Evolutionary conservation across 2,797 vertebrate genomes (phyloP).

Genomic region (Phrynocephalus forsythii): DNA sequence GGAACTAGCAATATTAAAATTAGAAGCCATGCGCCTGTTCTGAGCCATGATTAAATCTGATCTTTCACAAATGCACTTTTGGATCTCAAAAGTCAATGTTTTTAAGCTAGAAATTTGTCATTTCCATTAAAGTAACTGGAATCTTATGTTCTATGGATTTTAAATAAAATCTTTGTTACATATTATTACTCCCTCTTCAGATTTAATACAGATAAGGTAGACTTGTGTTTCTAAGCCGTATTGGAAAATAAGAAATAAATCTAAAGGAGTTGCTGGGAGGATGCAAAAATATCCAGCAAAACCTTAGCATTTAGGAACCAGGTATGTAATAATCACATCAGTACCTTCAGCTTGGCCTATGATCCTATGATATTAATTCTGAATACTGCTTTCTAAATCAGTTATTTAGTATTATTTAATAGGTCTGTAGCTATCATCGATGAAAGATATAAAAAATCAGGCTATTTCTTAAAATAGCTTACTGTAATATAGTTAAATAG

Average conservation of each 20-base stretch:
- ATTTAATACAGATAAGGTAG: neutral
- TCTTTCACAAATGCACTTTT: neutral
- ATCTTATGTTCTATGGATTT: neutral
- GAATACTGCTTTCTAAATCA: neutral
- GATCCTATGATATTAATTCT: neutral
- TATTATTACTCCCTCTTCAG: neutral
- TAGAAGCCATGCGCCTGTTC: neutral
- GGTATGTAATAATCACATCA: too few species aligned
- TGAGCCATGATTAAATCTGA: neutral
- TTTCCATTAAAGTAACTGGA: neutral
- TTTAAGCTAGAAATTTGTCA: neutral
- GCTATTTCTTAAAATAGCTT: neutral
- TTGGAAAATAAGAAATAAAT: neutral
- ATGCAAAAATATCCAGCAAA: neutral
- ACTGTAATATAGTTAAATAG: neutral
- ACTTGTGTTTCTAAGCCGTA: neutral
- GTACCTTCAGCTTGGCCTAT: neutral
- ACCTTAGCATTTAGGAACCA: neutral
- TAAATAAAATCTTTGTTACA: conserved; percentile 22
- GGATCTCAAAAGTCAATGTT: neutral
- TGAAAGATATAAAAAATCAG: neutral
- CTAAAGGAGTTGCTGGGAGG: neutral
- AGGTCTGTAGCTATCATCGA: neutral
- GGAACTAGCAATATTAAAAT: neutral
- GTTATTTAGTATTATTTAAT: neutral